Conservation (phyloP, 2,888 invertebrate species). For the Kryphioiulus occultus region DNA sequence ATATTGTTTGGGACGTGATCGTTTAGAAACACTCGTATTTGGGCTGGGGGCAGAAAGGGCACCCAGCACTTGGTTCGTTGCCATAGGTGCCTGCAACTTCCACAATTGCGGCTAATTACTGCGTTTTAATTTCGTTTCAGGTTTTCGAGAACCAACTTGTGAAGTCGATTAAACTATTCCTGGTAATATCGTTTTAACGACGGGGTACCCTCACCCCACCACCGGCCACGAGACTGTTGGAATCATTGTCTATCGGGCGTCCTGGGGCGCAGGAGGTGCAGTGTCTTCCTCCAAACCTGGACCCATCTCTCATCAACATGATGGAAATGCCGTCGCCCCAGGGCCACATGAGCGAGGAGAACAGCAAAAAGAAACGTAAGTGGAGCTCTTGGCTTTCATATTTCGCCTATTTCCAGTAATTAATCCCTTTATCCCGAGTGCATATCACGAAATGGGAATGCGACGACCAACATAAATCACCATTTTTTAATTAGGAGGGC, state of each 20-base stretch:
- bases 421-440: neutral
- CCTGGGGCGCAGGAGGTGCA: slow-evolving; percentile 50
- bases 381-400: slow-evolving; percentile 24
- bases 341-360: slow-evolving; percentile 48
- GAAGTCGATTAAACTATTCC: slow-evolving; percentile 40
- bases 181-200: slow-evolving; percentile 41
- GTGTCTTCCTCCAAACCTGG: slow-evolving; percentile 50
- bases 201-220: slow-evolving; percentile 48
- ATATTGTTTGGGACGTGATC: neutral
- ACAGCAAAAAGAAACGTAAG: slow-evolving; percentile 46
- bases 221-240: slow-evolving; percentile 51
- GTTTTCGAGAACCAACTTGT: slow-evolving; percentile 30
- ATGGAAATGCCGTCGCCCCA: slow-evolving; percentile 50
- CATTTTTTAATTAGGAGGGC: neutral
- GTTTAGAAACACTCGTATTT: too few relatives aligned
- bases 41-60: neutral
- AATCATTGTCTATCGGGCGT: slow-evolving; percentile 51
- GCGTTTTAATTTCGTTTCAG: slow-evolving; percentile 13
- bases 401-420: neutral
- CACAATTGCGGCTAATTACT: slow-evolving; percentile 18
- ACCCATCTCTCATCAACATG: slow-evolving; percentile 49
- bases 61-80: neutral
- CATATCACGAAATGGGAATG: neutral
- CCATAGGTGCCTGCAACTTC: neutral
- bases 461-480: neutral